Conservation (phyloP, 2,113 vertebrate species). For the Onychorhynchus coronatus region DNA sequence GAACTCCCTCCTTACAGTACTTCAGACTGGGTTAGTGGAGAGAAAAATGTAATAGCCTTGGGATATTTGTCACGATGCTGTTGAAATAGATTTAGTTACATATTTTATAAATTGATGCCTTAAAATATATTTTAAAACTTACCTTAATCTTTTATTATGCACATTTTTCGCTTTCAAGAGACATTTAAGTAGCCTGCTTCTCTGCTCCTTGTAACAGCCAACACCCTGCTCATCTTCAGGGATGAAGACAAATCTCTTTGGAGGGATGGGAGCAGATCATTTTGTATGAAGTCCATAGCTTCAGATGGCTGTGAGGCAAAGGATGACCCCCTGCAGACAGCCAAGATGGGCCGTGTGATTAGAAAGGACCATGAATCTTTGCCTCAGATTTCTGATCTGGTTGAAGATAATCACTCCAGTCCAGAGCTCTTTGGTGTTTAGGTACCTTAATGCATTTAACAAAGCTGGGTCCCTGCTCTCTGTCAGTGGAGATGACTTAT, state of each 20-base stretch:
- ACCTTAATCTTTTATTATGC: not conserved
- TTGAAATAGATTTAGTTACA: not conserved
- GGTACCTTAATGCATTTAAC: not conserved
- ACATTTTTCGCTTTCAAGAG: not conserved
- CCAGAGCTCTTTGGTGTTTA: not conserved
- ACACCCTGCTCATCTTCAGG: not conserved
- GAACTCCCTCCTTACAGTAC: not conserved
- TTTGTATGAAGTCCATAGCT: not conserved
- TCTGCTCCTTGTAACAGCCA: not conserved
- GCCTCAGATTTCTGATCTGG: not conserved
- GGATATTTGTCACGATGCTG: not conserved
- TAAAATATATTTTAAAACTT: not conserved
- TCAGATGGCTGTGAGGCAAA: not conserved
- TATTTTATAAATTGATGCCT: not conserved
- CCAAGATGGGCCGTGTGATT: accelerated
- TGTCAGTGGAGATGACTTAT: not conserved
- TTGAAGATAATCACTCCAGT: not conserved
- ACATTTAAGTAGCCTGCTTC: not conserved
- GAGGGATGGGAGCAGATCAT: not conserved
- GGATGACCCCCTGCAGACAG: not conserved
- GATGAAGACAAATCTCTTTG: not conserved
- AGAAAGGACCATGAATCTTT: not conserved
- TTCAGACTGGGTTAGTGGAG: not conserved
- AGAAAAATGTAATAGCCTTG: not conserved
- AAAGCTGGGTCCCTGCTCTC: accelerated